A percentile compares a stretch with the other conserved stretches of the same genome.
Evolutionary conservation across 2,888 invertebrate genomes (phyloP).

Genomic region (Phrixothrix hirtus): DNA sequence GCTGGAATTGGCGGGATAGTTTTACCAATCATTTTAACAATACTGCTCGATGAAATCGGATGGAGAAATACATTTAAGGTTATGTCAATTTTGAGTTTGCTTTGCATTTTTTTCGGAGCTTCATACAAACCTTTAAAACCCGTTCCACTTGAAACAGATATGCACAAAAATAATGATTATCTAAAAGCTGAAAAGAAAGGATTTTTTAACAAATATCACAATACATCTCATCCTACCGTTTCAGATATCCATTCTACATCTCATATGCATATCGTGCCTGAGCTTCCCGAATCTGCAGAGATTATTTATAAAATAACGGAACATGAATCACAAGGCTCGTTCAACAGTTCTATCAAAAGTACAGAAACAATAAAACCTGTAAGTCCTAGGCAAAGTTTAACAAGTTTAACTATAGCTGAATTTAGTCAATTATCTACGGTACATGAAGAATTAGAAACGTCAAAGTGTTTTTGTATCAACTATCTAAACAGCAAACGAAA

Average conservation of each 20-base stretch:
- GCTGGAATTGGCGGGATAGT: slow-evolving; percentile 89
- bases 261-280: not conserved
- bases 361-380: not conserved
- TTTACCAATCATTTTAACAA: slow-evolving; percentile 72
- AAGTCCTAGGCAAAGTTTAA: not conserved
- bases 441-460: slow-evolving; percentile 8
- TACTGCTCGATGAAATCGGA: slow-evolving; percentile 63
- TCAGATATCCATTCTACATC: not conserved
- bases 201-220: slow-evolving; percentile 32
- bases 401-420: not conserved
- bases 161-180: not conserved
- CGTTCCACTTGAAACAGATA: not conserved
- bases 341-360: not conserved
- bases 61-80: slow-evolving; percentile 76
- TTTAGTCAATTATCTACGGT: slow-evolving; percentile 17
- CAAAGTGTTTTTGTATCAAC: not conserved
- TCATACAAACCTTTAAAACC: slow-evolving; percentile 77
- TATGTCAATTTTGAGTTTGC: slow-evolving; percentile 71
- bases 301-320: not conserved
- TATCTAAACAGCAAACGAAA: not conserved
- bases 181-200: slow-evolving; percentile 11
- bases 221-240: slow-evolving; percentile 44
- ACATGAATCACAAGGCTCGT: not conserved
- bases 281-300: not conserved
- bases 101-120: slow-evolving; percentile 73